A percentile compares a stretch with the other conserved stretches of the same genome.
These are phyloP conservation scores for Eilema depressum DNA, from an alignment of 2,888 invertebrate genomes.

Conservation along the genomic window DNA sequence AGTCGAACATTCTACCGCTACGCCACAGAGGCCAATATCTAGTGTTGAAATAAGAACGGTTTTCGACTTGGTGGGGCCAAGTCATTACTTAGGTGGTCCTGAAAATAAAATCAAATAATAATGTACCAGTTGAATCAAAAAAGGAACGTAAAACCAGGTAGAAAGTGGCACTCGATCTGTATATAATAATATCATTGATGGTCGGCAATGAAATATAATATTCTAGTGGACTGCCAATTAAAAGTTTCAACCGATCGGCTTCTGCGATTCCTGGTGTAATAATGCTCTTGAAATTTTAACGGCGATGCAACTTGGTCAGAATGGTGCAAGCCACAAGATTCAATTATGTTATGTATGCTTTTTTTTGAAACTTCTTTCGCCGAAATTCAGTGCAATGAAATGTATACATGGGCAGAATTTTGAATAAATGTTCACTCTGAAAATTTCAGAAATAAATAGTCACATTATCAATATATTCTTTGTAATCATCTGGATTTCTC, in stretches of 20 bases:
- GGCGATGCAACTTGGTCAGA: slow-evolving; percentile 62
- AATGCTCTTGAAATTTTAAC: slow-evolving; percentile 75
- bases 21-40: no score
- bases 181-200: slow-evolving; percentile 66
- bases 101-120: no score
- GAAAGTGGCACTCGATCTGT: slow-evolving; percentile 53
- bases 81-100: no score
- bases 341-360: slow-evolving; percentile 29
- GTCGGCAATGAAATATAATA: slow-evolving; percentile 71
- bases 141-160: slow-evolving; percentile 19
- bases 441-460: no score
- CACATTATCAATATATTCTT: no score
- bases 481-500: no score
- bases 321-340: slow-evolving; percentile 46
- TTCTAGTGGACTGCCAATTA: slow-evolving; percentile 78
- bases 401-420: no score
- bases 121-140: not conserved
- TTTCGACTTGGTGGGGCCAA: no score
- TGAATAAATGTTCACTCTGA: no score
- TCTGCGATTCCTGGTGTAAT: slow-evolving; percentile 68
- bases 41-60: not conserved
- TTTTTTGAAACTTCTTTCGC: not conserved
- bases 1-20: no score
- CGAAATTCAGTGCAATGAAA: not conserved
- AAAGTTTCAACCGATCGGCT: slow-evolving; percentile 75